Evolutionary conservation across 2,888 invertebrate species (phyloP), one percentile per base, ranked within the genome.

Genomic region (Steinernema carpocapsae): DNA sequence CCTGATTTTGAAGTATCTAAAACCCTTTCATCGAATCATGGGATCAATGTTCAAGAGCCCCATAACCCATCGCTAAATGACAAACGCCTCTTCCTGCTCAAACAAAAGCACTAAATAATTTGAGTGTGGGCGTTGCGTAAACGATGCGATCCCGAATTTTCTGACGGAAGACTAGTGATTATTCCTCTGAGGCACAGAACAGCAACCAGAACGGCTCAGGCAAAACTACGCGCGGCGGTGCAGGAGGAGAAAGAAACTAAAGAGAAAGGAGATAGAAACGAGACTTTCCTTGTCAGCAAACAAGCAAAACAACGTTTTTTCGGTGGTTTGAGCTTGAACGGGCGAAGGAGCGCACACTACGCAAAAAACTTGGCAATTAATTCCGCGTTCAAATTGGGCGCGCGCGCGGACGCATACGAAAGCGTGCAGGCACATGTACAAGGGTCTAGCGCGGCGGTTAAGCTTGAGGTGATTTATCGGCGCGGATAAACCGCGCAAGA

Each of bases 301-400:
- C 19, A 52, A 17, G 52, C 12, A 52, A 52, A 52, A 52, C 52
- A 52, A 24, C 52, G 52, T 52, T 52, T 52, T 52, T 24, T n/a
- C 48, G 17, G 48, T 19, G 19, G 17, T 48, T 48, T 4, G 19
- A 37, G 37, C 37, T 10, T 37, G 37, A 10, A 6, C 10, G n/a
- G 3, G 19, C 17, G 48, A 52, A 22, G 24, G 12, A 22, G 10
- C 29, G 10, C 19, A n/a, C 4, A 37, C 37, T 12, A 17, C 64
- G 64, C n/a, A n/a, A n/a, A 64, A 64, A 1, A 10, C 22, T 52
- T 3, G 17, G 37, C 64, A 64, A 64, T 64, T 64, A 64, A 64
- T 64, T 64, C 32, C 64, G 64, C 32, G 17, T 32, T 29, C 37
- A 32, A 32, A 64, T 64, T 32, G 64, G 32, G 64, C 17, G 17